Conservation (phyloP, 1,140 invertebrate species). For the Meloidogyne exigua region DNA sequence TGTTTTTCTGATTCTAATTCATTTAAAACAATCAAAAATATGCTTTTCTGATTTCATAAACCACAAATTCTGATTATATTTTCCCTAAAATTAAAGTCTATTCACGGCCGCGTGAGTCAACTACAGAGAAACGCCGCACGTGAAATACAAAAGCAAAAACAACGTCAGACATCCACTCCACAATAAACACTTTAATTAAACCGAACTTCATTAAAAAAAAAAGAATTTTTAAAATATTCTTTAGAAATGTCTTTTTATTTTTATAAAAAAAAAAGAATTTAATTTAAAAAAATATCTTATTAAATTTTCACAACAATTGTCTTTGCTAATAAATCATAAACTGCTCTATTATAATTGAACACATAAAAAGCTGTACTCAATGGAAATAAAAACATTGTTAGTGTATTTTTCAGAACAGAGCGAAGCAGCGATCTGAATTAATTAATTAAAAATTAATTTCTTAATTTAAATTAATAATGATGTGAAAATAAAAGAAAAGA, state of each 20-base stretch:
- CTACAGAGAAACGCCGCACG: not conserved
- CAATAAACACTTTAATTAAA: too few relatives aligned
- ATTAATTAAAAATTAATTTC: too few relatives aligned
- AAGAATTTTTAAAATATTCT: too few relatives aligned
- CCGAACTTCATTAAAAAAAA: too few relatives aligned
- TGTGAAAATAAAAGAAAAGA: too few relatives aligned
- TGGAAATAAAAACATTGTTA: constrained; percentile 49
- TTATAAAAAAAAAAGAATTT: not conserved
- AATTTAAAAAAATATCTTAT: not conserved
- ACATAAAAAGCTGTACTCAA: constrained; percentile 50
- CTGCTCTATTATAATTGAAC: constrained; percentile 44
- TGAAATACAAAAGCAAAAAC: not conserved
- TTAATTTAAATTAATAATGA: too few relatives aligned
- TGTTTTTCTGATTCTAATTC: too few relatives aligned
- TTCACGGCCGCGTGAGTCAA: not conserved
- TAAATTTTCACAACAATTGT: constrained; percentile 44
- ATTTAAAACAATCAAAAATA: too few relatives aligned
- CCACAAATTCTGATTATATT: not conserved
- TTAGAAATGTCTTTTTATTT: not conserved
- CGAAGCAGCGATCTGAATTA: constrained; percentile 42
- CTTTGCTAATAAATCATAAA: constrained; percentile 47
- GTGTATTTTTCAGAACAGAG: constrained; percentile 44
- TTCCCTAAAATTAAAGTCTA: not conserved
- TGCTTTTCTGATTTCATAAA: too few relatives aligned
- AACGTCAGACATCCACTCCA: not conserved